phyloP scores from a whole-genome alignment of 2,888 invertebrate genomes.

The Dichetophora obliterata region DNA sequence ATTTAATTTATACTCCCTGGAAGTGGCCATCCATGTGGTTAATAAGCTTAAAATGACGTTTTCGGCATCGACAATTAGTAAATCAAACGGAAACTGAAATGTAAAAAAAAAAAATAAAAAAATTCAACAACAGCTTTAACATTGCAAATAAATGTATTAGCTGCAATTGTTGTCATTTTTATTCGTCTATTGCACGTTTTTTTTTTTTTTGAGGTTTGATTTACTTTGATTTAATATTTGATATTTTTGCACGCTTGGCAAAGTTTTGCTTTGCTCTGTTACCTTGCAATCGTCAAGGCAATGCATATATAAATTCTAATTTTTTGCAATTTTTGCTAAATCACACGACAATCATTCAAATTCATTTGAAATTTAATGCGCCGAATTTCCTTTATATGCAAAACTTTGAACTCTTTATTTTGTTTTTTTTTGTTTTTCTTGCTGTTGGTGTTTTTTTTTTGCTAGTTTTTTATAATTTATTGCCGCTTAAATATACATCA shows the following conservation, averaged over 20 bases:
- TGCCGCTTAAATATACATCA: background rate
- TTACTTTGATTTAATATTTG: constrained; percentile 12
- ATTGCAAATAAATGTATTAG: background rate
- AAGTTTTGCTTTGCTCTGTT: constrained; percentile 29
- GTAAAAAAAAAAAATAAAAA: background rate
- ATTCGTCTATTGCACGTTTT: constrained; percentile 38
- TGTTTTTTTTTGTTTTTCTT: background rate
- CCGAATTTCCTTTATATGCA: constrained; percentile 4
- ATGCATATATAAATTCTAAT: constrained; percentile 40
- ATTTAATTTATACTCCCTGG: constrained; percentile 42
- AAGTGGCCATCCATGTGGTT: constrained; percentile 37
- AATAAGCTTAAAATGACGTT: constrained; percentile 20
- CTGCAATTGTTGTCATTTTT: constrained; percentile 5
- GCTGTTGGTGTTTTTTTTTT: background rate
- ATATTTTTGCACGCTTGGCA: background rate
- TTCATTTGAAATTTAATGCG: constrained; percentile 33
- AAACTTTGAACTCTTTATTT: constrained; percentile 6
- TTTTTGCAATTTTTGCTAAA: constrained; percentile 35
- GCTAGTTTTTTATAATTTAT: background rate
- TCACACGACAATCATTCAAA: constrained; percentile 29
- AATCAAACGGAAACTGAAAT: constrained; percentile 9
- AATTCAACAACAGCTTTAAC: background rate
- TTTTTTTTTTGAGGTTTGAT: background rate
- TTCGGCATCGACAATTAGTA: constrained; percentile 35
- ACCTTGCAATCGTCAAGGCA: constrained; percentile 43